Percentiles rank a stretch among this genome's conserved stretches.
phyloP scores from a whole-genome alignment of 1,140 invertebrate genomes.

The Meloidogyne chitwoodi region DNA sequence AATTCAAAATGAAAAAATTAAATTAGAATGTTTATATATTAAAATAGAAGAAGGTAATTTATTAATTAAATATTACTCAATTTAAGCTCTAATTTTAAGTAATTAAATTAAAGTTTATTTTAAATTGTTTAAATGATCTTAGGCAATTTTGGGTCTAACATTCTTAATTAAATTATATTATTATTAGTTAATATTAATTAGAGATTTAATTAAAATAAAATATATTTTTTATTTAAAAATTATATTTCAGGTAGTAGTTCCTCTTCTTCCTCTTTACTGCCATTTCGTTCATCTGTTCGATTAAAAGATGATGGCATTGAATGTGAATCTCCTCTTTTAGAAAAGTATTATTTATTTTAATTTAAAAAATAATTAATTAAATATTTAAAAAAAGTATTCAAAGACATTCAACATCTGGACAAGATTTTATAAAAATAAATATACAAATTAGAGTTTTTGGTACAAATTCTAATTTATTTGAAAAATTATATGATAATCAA shows the following conservation, averaged over 20 bases:
- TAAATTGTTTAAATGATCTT: no score
- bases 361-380: neutral
- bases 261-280: neutral
- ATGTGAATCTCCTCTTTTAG: neutral
- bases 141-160: no score
- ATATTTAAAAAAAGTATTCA: neutral
- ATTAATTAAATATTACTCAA: neutral
- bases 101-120: no score
- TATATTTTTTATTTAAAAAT: no score
- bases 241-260: neutral
- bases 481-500: neutral
- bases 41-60: neutral
- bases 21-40: neutral
- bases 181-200: no score
- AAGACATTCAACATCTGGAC: neutral
- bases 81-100: no score
- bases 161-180: no score
- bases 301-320: neutral
- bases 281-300: neutral
- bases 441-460: conserved; percentile 25
- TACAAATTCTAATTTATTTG: conserved; percentile 1
- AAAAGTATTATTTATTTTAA: neutral
- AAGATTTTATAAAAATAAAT: neutral
- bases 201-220: no score
- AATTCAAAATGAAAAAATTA: neutral